Base-by-base conservation (phyloP, 1,140 invertebrate genomes). In the Heliconius himera region DNA sequence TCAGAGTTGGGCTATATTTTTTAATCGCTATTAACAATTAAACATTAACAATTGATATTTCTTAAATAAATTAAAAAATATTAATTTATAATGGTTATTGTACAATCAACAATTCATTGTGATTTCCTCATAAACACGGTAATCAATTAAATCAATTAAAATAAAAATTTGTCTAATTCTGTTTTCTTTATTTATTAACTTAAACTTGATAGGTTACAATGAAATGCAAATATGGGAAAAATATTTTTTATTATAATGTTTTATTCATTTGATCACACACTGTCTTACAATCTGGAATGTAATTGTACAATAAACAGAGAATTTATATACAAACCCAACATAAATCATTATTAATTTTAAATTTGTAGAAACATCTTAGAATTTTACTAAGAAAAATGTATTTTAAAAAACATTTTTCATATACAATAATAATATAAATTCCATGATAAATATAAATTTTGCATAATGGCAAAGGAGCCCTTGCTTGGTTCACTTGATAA, bases 271-370 rank as follows among this genome's bases (percentile, higher is more conserved):
- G 41, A 70, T 70, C 46, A 70, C 20, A 26, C 20, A 77, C 49
- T 79, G 74, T 82, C 81, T 82, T 74, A 79, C 70, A 77, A 71
- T 73, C 72, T 82, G 81, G 81, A 82, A 82, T 82, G 81, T 77
- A 71, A 26, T 66, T 66, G 20, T 11, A 56, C 54, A 56, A n/a
- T 56, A 22, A 56, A 22, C 20, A 56, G 8, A 66, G 22, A 29
- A 66, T 66, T 66, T 16, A 66, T 66, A 29, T 11, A 26, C 60
- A 11, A 66, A 26, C 2, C 8, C 20, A 60, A 60, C 9, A 66
- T 16, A 66, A 26, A 66, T 66, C 13, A 29, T 66, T 11, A 66
- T 22, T 66, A 26, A 66, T 26, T 66, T 66, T 66, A 29, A 66
- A 66, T 66, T 66, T 66, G 60, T 66, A 66, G 60, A 66, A 60